Percentiles rank a stretch among this genome's conserved stretches.
Evolutionary conservation across 2,797 vertebrate species (phyloP).

Genomic region (Gorsachius magnificus): DNA sequence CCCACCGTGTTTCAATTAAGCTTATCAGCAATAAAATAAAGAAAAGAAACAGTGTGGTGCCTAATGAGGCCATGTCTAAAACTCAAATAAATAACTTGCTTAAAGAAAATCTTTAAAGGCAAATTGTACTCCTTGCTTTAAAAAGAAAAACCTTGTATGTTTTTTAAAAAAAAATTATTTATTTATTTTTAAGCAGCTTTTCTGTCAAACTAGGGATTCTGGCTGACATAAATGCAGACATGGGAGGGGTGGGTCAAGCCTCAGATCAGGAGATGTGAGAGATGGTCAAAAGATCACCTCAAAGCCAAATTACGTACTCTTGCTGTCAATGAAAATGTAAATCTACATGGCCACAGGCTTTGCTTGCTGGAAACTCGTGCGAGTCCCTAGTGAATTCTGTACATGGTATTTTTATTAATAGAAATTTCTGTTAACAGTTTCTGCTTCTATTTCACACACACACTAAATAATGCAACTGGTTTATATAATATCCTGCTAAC

Average conservation of each 20-base stretch:
- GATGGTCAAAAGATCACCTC: background rate
- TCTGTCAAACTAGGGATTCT: background rate
- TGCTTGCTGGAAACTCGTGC: background rate
- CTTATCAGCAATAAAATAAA: background rate
- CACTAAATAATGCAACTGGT: background rate
- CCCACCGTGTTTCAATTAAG: background rate
- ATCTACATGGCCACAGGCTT: background rate
- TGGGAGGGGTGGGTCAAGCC: background rate
- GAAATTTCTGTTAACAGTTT: background rate
- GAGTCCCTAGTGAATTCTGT: background rate
- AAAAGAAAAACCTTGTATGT: background rate
- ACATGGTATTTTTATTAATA: rapidly evolving
- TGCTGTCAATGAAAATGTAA: background rate
- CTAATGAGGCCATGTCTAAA: background rate
- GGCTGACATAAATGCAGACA: background rate
- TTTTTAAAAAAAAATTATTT: too few species aligned
- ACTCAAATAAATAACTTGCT: background rate
- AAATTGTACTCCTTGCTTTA: background rate
- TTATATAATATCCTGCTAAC: background rate
- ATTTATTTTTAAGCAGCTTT: background rate
- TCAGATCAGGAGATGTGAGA: background rate
- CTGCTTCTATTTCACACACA: background rate
- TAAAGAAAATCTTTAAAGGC: background rate
- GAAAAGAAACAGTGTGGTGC: background rate
- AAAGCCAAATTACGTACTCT: background rate